These are phyloP conservation scores for Ptilonorhynchus violaceus DNA, from an alignment of 2,113 vertebrate species.

Conservation along the genomic window DNA sequence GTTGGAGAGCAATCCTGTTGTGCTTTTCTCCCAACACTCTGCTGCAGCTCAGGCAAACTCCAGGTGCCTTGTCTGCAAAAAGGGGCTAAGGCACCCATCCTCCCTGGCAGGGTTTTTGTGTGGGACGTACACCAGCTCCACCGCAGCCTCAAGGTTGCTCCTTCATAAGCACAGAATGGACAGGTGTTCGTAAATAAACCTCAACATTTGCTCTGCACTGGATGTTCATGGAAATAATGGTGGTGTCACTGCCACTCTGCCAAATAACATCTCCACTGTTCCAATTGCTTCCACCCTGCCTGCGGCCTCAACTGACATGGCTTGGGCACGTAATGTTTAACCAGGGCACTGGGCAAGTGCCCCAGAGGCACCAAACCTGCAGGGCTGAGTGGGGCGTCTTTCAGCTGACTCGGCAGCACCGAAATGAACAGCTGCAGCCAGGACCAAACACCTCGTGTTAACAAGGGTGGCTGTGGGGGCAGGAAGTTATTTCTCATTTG, in stretches of 20 bases:
- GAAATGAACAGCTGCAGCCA: neutral
- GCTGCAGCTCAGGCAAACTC: neutral
- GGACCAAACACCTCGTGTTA: neutral
- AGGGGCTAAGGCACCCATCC: too few species aligned
- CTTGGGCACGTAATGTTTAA: neutral
- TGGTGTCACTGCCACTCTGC: neutral
- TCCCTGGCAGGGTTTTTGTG: neutral
- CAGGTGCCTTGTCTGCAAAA: neutral
- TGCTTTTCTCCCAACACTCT: neutral
- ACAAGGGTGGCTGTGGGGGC: neutral
- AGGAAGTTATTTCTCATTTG: neutral
- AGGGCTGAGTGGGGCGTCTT: neutral
- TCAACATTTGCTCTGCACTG: rapidly evolving
- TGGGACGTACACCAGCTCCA: neutral
- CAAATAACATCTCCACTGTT: neutral
- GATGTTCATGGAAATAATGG: neutral
- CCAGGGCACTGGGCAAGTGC: neutral
- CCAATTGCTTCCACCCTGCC: neutral
- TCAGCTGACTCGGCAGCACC: neutral
- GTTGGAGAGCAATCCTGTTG: neutral
- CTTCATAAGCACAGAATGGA: neutral
- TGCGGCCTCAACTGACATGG: neutral
- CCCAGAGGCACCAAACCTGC: neutral
- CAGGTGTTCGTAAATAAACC: neutral
- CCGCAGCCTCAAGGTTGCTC: neutral